Conservation (phyloP, 1,140 invertebrate genomes). For the Bemisia tabaci region DNA sequence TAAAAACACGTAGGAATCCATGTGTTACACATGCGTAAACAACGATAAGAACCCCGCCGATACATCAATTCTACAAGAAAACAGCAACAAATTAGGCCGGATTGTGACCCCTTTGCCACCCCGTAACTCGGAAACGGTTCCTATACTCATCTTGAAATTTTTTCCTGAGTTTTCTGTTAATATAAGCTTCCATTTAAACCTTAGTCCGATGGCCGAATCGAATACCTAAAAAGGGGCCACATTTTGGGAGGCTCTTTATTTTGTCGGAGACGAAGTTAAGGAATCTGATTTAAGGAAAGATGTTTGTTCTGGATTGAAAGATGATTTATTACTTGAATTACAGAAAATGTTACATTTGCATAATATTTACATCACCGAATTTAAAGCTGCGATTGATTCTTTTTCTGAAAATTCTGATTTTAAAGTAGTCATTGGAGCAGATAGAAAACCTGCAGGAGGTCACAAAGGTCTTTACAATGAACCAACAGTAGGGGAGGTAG, state of each 20-base stretch:
- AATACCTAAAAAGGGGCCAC: no score
- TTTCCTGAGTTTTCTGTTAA: no score
- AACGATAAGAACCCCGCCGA: no score
- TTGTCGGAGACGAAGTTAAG: conserved; percentile 2
- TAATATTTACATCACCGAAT: conserved; percentile 20
- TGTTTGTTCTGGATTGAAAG: conserved; percentile 12
- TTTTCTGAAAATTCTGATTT: conserved; percentile 12
- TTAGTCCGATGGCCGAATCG: no score
- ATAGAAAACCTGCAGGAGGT: conserved; percentile 19
- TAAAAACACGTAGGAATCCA: no score
- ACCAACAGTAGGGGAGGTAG: conserved; percentile 22
- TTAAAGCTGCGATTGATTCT: conserved; percentile 24
- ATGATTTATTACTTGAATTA: conserved; percentile 14
- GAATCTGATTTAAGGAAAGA: background rate
- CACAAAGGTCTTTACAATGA: conserved; percentile 25
- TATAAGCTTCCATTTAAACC: no score
- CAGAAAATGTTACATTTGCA: conserved; percentile 20
- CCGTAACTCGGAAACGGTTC: no score
- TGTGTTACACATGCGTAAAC: no score
- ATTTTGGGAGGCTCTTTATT: no score
- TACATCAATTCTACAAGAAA: no score
- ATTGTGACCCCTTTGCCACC: no score
- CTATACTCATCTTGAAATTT: no score
- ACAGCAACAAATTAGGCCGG: conserved; percentile 16
- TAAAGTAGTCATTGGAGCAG: conserved; percentile 16